These are phyloP conservation scores for Ips nitidus DNA, from an alignment of 1,140 invertebrate species.

Conservation along the genomic window DNA sequence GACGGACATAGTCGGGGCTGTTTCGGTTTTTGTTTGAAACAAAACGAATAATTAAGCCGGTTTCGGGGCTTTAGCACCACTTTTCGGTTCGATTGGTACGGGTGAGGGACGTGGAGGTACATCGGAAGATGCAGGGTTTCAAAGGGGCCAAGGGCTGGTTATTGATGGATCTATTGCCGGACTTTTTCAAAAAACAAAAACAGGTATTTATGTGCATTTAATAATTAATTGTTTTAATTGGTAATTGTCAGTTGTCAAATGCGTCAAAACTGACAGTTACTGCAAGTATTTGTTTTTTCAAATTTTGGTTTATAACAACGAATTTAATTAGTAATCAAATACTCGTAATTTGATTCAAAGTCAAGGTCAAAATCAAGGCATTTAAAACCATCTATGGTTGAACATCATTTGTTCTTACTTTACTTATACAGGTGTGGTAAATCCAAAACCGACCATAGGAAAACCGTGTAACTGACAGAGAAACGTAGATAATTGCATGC, in stretches of 20 bases:
- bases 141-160: background rate
- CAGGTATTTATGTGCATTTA: background rate
- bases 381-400: no score
- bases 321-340: background rate
- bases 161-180: background rate
- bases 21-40: background rate
- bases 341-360: no score
- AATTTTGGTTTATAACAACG: background rate
- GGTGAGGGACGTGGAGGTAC: background rate
- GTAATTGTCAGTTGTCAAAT: background rate
- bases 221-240: background rate
- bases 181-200: background rate
- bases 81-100: background rate
- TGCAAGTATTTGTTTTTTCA: background rate
- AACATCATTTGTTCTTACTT: no score
- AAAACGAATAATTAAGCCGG: background rate
- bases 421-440: no score
- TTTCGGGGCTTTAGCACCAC: background rate
- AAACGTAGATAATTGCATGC: no score
- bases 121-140: background rate
- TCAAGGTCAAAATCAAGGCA: no score
- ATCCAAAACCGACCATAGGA: no score
- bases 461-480: no score
- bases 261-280: background rate
- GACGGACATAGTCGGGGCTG: background rate